phyloP scores from a whole-genome alignment of 30 jellyfish, hydroid and myxozoan species.

The Morbakka virulenta region DNA sequence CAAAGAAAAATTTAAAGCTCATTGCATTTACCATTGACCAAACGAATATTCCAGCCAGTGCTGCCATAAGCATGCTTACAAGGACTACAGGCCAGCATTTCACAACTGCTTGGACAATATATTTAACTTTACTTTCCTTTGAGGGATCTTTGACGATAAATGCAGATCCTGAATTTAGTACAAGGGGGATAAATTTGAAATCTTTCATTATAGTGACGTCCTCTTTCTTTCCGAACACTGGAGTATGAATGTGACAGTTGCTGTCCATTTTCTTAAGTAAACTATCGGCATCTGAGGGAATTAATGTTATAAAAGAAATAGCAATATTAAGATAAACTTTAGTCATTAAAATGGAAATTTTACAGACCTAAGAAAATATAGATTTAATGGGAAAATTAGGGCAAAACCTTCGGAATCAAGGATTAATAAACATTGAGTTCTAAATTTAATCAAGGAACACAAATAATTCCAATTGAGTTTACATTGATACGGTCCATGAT shows the following conservation, averaged over 20 bases:
- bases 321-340: not conserved
- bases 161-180: conserved; percentile 62
- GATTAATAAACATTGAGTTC: no score
- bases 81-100: conserved; percentile 69
- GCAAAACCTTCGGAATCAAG: no score
- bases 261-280: conserved; percentile 19
- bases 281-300: conserved; percentile 37
- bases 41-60: conserved; percentile 39
- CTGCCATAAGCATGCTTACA: conserved; percentile 48
- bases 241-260: conserved; percentile 61
- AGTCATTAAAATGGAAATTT: no score
- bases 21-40: conserved; percentile 57
- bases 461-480: no score
- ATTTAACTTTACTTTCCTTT: conserved; percentile 16
- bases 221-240: conserved; percentile 40
- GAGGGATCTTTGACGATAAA: conserved; percentile 29
- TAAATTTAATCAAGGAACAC: no score
- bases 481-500: no score
- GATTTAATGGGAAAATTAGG: no score
- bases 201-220: conserved; percentile 24
- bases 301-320: not conserved
- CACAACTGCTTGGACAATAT: conserved; percentile 16
- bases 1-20: not conserved
- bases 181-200: conserved; percentile 35
- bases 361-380: no score